These are phyloP conservation scores for Cassiopea xamachana DNA, from an alignment of 30 jellyfish, hydroid and myxozoan genomes.

Conservation along the genomic window DNA sequence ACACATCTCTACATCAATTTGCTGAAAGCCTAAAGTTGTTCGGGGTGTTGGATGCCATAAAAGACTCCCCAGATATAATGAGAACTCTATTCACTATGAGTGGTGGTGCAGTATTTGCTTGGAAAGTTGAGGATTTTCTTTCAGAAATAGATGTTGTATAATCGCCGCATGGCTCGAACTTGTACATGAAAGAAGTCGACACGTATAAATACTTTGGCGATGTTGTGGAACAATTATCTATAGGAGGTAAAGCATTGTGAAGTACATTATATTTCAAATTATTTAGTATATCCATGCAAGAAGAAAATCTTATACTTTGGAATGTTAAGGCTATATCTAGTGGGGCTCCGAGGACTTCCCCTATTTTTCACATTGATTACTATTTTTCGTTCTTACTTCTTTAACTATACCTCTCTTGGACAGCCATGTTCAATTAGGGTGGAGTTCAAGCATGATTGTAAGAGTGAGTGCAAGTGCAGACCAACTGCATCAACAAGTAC, in stretches of 20 bases:
- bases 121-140: not conserved
- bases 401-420: not conserved
- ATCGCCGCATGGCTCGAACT: not conserved
- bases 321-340: too few relatives aligned
- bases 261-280: too few relatives aligned
- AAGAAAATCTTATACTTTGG: too few relatives aligned
- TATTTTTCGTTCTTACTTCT: not conserved
- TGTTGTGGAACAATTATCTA: slow-evolving; percentile 26
- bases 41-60: slow-evolving; percentile 1
- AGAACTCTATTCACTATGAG: not conserved
- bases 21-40: slow-evolving; percentile 15
- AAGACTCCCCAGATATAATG: not conserved
- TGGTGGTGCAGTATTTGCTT: not conserved
- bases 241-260: slow-evolving; percentile 7
- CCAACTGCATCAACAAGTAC: slow-evolving; percentile 58
- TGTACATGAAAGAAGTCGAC: slow-evolving; percentile 4
- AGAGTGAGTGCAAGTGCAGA: slow-evolving; percentile 36
- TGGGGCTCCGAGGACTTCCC: not conserved
- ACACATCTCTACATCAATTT: slow-evolving; percentile 6
- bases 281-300: too few relatives aligned
- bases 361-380: not conserved
- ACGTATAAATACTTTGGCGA: slow-evolving; percentile 28
- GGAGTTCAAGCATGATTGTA: slow-evolving; percentile 34
- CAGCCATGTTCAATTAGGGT: not conserved
- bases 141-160: not conserved